These are phyloP conservation scores for Cheilosia vulpina DNA, from an alignment of 2,888 invertebrate species.

Conservation along the genomic window DNA sequence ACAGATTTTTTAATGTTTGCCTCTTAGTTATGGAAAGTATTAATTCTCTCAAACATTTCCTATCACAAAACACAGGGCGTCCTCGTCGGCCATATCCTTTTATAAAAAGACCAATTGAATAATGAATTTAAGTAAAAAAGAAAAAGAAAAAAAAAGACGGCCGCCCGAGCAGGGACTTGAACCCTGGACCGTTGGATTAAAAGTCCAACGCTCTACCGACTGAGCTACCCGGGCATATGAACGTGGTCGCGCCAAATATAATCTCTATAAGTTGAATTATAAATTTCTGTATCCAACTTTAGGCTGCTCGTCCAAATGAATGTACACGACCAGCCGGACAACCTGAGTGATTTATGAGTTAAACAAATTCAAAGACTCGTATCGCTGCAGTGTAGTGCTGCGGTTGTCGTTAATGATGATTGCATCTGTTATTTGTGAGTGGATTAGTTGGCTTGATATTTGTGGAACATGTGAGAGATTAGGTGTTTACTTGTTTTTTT, in stretches of 20 bases:
- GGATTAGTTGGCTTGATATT: background rate
- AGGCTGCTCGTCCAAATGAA: background rate
- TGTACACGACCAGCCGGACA: no score
- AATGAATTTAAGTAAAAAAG: background rate
- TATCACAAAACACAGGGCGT: no score
- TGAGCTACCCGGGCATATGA: slow-evolving; percentile 77
- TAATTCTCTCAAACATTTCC: no score
- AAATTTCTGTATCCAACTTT: background rate
- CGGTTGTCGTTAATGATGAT: background rate
- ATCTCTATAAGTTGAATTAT: background rate
- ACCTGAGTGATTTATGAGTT: slow-evolving; percentile 5
- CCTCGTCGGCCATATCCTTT: no score
- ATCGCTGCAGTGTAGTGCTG: background rate
- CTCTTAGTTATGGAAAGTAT: no score
- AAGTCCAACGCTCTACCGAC: slow-evolving; percentile 78
- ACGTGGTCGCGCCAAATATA: background rate
- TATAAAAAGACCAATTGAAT: background rate
- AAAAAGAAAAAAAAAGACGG: slow-evolving; percentile 54
- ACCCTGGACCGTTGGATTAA: slow-evolving; percentile 80
- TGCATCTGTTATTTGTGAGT: background rate
- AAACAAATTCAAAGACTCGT: background rate
- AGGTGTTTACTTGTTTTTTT: no score
- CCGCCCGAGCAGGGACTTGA: slow-evolving; percentile 79
- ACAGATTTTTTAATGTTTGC: no score
- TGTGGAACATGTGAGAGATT: no score